Evolutionary conservation across 2,888 invertebrate genomes (phyloP).

Genomic region (Cataglyphis albicans): DNA sequence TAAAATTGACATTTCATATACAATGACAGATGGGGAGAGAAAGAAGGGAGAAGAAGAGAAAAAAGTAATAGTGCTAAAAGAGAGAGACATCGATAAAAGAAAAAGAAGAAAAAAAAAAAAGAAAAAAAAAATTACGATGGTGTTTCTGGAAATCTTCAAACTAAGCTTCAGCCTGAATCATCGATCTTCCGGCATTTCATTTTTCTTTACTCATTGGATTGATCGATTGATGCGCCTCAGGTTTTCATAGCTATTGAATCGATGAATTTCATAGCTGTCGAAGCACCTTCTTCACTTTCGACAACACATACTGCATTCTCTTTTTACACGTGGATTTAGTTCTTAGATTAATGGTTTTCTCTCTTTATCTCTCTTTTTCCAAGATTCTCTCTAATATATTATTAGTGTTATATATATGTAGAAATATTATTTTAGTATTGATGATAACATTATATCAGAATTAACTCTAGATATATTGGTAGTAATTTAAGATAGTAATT

Average conservation of each 20-base stretch:
- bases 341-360: slow-evolving; percentile 34
- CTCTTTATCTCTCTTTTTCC: neutral
- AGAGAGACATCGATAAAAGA: slow-evolving; percentile 13
- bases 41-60: neutral
- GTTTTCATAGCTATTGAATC: slow-evolving; percentile 45
- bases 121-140: neutral
- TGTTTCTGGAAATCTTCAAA: slow-evolving; percentile 36
- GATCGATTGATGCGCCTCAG: slow-evolving; percentile 44
- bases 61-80: slow-evolving; percentile 7
- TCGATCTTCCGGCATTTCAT: slow-evolving; percentile 36
- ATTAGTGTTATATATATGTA: slow-evolving; percentile 13
- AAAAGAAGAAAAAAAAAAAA: neutral
- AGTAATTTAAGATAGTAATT: neutral
- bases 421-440: neutral
- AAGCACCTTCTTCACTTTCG: slow-evolving; percentile 38
- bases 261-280: slow-evolving; percentile 47
- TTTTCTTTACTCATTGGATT: slow-evolving; percentile 32
- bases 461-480: neutral
- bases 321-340: slow-evolving; percentile 25
- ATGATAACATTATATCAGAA: too few relatives aligned
- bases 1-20: slow-evolving; percentile 13
- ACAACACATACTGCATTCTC: slow-evolving; percentile 32
- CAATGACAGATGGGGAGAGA: neutral
- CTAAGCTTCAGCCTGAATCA: slow-evolving; percentile 15
- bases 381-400: neutral